Evolutionary conservation across 2,888 invertebrate genomes (phyloP).

Genomic region (Dicycla oo): DNA sequence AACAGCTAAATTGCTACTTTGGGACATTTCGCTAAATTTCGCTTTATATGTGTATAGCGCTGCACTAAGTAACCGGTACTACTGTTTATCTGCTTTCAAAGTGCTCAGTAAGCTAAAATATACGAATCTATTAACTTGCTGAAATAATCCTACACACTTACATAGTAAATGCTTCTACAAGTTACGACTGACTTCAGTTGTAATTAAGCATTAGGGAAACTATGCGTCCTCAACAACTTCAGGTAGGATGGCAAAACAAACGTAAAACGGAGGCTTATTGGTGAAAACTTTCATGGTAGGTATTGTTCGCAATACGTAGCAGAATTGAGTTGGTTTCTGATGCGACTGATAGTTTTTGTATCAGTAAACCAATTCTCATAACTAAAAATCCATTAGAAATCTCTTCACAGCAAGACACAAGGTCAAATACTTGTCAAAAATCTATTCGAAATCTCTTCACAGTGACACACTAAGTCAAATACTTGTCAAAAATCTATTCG

Average conservation of each 20-base stretch:
- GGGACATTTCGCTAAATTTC: conserved; percentile 6
- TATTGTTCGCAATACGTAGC: too few species aligned
- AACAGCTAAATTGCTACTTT: conserved; percentile 1
- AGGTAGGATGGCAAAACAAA: neutral
- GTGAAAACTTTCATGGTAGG: neutral
- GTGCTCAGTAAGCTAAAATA: conserved; percentile 25
- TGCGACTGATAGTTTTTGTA: neutral
- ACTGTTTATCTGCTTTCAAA: conserved; percentile 30
- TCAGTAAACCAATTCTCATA: neutral
- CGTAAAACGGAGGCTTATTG: too few species aligned
- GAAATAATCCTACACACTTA: conserved; percentile 9
- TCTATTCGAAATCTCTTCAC: too few species aligned
- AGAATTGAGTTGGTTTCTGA: neutral
- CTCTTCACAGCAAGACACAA: neutral
- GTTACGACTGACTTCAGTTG: conserved; percentile 3
- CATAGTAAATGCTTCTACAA: neutral
- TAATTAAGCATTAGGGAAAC: neutral
- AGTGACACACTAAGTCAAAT: too few species aligned
- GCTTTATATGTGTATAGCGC: conserved; percentile 24
- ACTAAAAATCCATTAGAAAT: neutral
- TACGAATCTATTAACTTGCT: conserved; percentile 24
- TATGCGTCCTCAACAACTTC: neutral
- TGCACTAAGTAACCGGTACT: conserved; percentile 15
- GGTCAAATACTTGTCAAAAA: too few species aligned
- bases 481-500: too few species aligned